Evolutionary conservation across 2,797 vertebrate genomes (phyloP).

Genomic region (Danio jaintianensis): DNA sequence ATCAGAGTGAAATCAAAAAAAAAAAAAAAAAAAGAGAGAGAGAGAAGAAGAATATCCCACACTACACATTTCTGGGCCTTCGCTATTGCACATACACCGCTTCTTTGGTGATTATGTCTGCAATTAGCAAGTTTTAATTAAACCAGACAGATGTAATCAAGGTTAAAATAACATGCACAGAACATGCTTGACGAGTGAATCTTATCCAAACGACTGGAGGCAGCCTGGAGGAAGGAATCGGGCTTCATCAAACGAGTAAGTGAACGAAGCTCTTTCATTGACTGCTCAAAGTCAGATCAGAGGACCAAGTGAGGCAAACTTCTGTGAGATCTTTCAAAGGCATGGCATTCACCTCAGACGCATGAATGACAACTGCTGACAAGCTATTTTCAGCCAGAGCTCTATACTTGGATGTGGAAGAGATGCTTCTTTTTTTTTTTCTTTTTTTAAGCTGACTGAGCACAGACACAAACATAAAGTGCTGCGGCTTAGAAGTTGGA

Average conservation of each 20-base stretch:
- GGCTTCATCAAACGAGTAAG: slow-evolving; percentile 63
- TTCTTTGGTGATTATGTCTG: slow-evolving; percentile 25
- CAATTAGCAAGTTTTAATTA: slow-evolving; percentile 36
- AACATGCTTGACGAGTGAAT: slow-evolving; percentile 55
- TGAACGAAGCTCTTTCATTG: slow-evolving; percentile 35
- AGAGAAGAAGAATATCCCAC: slow-evolving; percentile 1
- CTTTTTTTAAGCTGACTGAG: slow-evolving; percentile 9
- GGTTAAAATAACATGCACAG: slow-evolving; percentile 29
- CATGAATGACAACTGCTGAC: slow-evolving; percentile 48
- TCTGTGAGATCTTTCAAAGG: slow-evolving; percentile 56
- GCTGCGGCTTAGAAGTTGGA: not conserved
- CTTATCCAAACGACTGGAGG: slow-evolving; percentile 51
- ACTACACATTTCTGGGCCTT: slow-evolving; percentile 18
- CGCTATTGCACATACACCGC: not conserved
- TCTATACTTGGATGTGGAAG: slow-evolving; percentile 21
- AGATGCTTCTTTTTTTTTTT: not conserved
- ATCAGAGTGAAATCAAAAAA: slow-evolving; percentile 5
- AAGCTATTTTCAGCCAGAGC: slow-evolving; percentile 20
- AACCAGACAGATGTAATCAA: slow-evolving; percentile 23
- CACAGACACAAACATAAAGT: slow-evolving; percentile 19
- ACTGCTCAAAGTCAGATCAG: slow-evolving; percentile 54
- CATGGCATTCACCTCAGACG: slow-evolving; percentile 54
- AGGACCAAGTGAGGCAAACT: slow-evolving; percentile 63
- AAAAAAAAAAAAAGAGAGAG: not conserved
- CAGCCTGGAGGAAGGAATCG: slow-evolving; percentile 65